Base-by-base conservation (phyloP, 2,797 vertebrate species). In the Paedocypris micromegethes region DNA sequence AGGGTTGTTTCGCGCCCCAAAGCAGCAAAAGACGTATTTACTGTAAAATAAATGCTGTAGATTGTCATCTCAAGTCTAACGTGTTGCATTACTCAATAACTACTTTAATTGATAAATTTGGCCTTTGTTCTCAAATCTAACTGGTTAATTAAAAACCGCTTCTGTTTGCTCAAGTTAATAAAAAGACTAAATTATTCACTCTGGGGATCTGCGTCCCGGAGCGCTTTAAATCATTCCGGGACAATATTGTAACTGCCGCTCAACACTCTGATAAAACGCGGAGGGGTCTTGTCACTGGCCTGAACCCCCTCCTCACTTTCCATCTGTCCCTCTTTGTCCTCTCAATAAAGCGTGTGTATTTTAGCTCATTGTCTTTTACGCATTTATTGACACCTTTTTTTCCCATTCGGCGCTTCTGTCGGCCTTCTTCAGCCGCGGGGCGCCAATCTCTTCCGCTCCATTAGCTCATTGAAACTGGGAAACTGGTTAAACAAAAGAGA, bases 401-500 rank as follows among this genome's bases (percentile, higher is more conserved):
- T 23, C 23, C 23, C 85, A 88, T 84, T 88, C 82, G 76, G 79
- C 83, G 81, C 88, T 84, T 91, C 89, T 88, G 89, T 86, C 88
- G 82, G 84, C 88, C 88, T 86, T 78, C 83, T 77, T 83, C 73
- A 81, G 53, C 77, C 73, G 80, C 75, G 75, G 81, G 84, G 82
- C 81, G 83, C 82, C 88, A 86, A 86, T 92, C 91, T 88, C 92
- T 94, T 94, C 92, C 92, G 92, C 91, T 91, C 93, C 93, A 94
- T 96, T 96, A 94, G 91, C 91, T 92, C 90, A 85, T 87, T 90
- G 90, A 92, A 91, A 91, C 86, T 23, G 86, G 72, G 88, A 87
- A 89, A 80, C 88, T 81, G 83, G 78, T 80, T 88, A 88, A 86
- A 94, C 92, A 91, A 94, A 92, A 90, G 83, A 79, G 80, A 87